These are phyloP conservation scores for Phrynosoma blainvillii DNA, from an alignment of 2,113 vertebrate genomes.

Conservation along the genomic window DNA sequence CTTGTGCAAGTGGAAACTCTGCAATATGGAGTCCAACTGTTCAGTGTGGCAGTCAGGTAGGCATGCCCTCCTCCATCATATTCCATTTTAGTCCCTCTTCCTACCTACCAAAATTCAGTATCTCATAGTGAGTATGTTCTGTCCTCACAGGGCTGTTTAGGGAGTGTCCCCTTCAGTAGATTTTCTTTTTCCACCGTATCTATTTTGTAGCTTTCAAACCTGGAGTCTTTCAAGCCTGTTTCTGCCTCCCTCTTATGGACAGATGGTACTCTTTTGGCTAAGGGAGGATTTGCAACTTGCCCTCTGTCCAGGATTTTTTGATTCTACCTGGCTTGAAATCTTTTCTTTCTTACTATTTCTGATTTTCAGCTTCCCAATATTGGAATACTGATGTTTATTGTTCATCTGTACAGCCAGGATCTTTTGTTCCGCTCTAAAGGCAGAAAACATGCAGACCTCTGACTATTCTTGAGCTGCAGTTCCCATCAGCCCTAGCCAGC, in stretches of 20 bases:
- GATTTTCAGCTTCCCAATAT: constrained; percentile 25
- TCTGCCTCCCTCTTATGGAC: too few species aligned
- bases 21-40: too few species aligned
- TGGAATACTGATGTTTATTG: constrained; percentile 28
- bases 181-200: not conserved
- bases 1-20: too few species aligned
- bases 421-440: constrained; percentile 5
- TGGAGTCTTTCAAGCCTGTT: not conserved
- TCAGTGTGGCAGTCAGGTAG: too few species aligned
- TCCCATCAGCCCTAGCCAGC: too few species aligned
- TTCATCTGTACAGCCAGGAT: constrained; percentile 35
- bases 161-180: not conserved
- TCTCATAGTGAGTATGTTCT: not conserved
- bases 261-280: too few species aligned
- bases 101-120: not conserved
- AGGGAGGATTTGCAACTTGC: not conserved
- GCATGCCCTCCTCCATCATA: not conserved
- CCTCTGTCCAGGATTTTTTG: not conserved
- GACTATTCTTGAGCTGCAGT: too few species aligned
- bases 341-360: constrained; percentile 8
- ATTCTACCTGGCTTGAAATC: constrained; percentile 33
- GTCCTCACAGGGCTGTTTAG: not conserved
- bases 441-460: not conserved
- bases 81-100: not conserved
- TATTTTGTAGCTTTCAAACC: not conserved